These are phyloP conservation scores for Morpho achilles DNA, from an alignment of 2,888 invertebrate species.

Conservation along the genomic window DNA sequence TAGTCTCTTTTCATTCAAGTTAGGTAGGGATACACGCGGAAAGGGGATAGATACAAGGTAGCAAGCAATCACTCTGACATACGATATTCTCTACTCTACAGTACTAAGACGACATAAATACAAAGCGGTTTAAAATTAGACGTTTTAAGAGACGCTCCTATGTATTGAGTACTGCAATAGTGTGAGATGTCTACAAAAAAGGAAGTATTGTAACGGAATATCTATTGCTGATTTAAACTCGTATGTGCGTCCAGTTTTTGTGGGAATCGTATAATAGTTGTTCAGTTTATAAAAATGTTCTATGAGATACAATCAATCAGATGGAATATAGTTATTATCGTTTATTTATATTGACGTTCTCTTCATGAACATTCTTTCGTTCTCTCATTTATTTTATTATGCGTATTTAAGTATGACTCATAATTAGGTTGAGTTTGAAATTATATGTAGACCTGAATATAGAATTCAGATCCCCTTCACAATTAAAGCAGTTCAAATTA, in stretches of 20 bases:
- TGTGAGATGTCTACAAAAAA: slow-evolving; percentile 22
- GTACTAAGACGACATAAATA: slow-evolving; percentile 36
- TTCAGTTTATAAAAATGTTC: slow-evolving; percentile 3
- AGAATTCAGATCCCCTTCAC: too few relatives aligned
- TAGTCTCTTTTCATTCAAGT: slow-evolving; percentile 27
- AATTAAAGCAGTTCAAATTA: too few relatives aligned
- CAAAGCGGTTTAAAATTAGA: slow-evolving; percentile 14
- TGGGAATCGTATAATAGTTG: slow-evolving; percentile 1
- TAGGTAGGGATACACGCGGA: slow-evolving; percentile 19
- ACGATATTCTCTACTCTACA: slow-evolving; percentile 25
- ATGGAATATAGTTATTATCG: slow-evolving; percentile 3
- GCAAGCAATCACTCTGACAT: slow-evolving; percentile 25
- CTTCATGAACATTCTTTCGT: too few relatives aligned
- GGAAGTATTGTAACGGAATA: slow-evolving; percentile 20
- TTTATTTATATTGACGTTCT: not conserved
- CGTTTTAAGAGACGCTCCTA: slow-evolving; percentile 12
- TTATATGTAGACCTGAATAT: too few relatives aligned
- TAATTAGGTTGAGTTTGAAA: too few relatives aligned
- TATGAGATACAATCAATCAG: not conserved
- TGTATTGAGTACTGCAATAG: slow-evolving; percentile 11
- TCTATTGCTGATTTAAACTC: slow-evolving; percentile 19
- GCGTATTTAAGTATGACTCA: too few relatives aligned
- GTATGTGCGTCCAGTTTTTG: slow-evolving; percentile 6
- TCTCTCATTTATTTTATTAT: too few relatives aligned
- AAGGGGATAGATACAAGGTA: slow-evolving; percentile 25